Base-by-base conservation (phyloP, 1,140 invertebrate genomes). In the Drosophila varians region DNA sequence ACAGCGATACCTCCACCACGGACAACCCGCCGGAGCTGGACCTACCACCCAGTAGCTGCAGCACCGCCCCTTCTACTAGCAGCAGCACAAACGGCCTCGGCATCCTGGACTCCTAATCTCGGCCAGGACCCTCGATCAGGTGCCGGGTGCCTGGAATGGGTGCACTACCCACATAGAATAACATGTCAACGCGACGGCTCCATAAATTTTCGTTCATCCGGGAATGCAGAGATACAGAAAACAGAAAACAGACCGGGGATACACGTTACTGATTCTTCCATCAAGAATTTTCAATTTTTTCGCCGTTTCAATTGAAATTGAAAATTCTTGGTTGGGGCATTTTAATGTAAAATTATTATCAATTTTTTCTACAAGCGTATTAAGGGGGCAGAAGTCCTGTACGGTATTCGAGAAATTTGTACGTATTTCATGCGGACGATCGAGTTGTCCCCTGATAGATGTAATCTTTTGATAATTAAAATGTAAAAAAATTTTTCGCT, bases 121-220 rank as follows among this genome's bases (percentile, higher is more conserved):
- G 1, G 14, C 36, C 51, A 25, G 31, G 16, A 31, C 9, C 3
- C 21, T 21, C 2, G 2, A 4, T 4, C 21, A 0, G 7, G 5
- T 45, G 5, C 42, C 16, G 4, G 28, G 28, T 31, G 28, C 28
- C 9, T 11, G 28, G 28, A 31, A 11, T 31, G 28, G 28, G 28
- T 11, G 28, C 4, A 9, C 8, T 3, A 11, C 9, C 28, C 28
- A 31, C 28, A 31, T 31, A 31, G 28, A 11, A 31, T 31, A 23
- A 4, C 49, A 16, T 23, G 14, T 18, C 14, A 8, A 8, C 11
- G 21, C 12, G 8, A 42, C 11, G 4, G 14, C 34, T 7, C 18
- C 16, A 47, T 46, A 62, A 64, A 46, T 64, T 26, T 34, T 16
- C n/a, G 58, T 62, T 62, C 12, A 43, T 6, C 21, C 25, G 51